phyloP scores from a whole-genome alignment of 2,113 vertebrate species.

The Mesitornis unicolor region DNA sequence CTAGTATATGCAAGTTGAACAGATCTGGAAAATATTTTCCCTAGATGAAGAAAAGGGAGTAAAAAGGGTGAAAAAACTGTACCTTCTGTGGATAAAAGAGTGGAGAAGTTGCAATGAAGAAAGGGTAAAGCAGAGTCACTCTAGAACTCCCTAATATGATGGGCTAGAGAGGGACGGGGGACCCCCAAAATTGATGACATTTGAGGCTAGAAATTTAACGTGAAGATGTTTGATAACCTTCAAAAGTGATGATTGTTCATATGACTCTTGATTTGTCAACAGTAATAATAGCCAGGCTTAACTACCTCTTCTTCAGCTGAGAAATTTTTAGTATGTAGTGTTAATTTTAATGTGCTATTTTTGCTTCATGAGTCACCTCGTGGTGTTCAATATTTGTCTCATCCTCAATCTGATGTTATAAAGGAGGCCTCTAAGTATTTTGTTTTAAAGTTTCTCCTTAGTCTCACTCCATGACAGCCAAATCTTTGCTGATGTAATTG shows the following conservation, averaged over 20 bases:
- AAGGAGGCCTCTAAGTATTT: background rate
- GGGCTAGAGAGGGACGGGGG: background rate
- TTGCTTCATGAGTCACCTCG: background rate
- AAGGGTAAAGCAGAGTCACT: background rate
- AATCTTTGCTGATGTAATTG: conserved; percentile 8
- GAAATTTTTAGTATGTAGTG: background rate
- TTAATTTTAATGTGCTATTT: background rate
- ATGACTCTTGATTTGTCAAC: background rate
- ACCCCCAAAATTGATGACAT: background rate
- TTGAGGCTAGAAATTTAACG: background rate
- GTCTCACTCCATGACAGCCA: background rate
- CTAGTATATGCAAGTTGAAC: background rate
- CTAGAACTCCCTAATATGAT: background rate
- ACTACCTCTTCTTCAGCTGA: background rate
- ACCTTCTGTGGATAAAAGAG: background rate
- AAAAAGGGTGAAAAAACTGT: background rate
- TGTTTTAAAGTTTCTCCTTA: conserved; percentile 1
- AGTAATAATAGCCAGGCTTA: background rate
- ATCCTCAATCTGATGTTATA: background rate
- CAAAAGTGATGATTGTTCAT: background rate
- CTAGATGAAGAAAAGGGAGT: background rate
- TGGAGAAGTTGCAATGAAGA: background rate
- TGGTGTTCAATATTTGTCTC: background rate
- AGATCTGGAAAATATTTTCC: background rate
- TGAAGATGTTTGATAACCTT: background rate